Conservation (phyloP, 2,113 vertebrate genomes). For the Ceratotherium simum region DNA sequence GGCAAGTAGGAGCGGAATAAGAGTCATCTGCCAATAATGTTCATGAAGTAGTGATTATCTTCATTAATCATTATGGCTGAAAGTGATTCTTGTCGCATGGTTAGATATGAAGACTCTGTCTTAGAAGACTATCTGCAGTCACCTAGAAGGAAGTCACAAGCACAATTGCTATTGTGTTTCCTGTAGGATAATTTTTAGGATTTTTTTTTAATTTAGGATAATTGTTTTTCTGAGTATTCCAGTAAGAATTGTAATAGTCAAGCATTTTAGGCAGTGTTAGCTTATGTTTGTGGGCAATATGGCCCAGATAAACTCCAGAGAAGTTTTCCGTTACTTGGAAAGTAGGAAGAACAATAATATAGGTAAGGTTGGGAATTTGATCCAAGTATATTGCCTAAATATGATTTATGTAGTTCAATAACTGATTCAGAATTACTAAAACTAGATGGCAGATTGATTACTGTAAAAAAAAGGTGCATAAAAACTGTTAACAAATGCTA, state of each 20-base stretch:
- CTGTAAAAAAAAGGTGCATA: background rate
- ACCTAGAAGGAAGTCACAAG: background rate
- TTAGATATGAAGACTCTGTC: background rate
- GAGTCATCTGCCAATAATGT: background rate
- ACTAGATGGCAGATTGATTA: background rate
- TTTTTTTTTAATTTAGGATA: background rate
- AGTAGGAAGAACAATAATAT: background rate
- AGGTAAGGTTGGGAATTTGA: background rate
- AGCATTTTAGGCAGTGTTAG: background rate
- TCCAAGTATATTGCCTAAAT: background rate
- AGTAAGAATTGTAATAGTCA: background rate
- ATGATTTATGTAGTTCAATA: background rate
- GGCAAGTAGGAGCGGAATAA: background rate
- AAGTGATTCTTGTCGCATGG: background rate
- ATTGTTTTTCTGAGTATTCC: background rate
- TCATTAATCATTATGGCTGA: background rate
- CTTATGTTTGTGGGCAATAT: background rate
- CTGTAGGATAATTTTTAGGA: background rate
- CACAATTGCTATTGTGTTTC: background rate
- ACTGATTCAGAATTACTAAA: background rate
- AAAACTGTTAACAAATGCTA: background rate
- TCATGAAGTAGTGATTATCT: background rate
- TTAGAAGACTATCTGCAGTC: background rate
- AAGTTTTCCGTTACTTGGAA: constrained; percentile 16
- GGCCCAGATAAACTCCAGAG: background rate